Conservation (phyloP, 2,797 vertebrate species). For the Spea hammondii region DNA sequence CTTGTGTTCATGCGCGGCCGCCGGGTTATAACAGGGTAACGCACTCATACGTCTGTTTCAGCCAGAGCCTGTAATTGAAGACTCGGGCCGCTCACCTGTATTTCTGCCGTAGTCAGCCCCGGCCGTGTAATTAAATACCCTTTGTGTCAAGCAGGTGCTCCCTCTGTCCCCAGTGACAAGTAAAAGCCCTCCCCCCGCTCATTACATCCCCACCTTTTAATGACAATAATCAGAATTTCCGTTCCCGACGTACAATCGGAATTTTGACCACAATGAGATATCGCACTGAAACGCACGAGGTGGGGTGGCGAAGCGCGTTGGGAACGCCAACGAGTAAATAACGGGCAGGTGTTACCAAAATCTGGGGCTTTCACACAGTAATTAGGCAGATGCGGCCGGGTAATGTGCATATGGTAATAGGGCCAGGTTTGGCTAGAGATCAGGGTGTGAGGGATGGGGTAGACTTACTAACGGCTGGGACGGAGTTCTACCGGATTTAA, state of each 20-base stretch:
- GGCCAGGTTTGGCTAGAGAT: no score
- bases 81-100: conserved; percentile 6
- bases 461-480: no score
- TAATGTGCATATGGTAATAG: no score
- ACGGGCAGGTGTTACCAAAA: no score
- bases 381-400: no score
- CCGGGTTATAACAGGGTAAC: conserved; percentile 4
- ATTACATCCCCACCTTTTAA: no score
- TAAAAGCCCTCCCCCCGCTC: background rate
- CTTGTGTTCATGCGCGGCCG: background rate
- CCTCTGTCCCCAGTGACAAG: background rate
- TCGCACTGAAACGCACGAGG: background rate
- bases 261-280: background rate
- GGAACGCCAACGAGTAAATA: no score
- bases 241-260: background rate
- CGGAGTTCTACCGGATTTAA: no score
- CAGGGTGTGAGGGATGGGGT: no score
- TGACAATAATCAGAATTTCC: no score
- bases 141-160: conserved; percentile 36
- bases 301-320: background rate
- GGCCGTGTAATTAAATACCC: conserved; percentile 36
- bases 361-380: no score
- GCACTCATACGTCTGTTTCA: background rate
- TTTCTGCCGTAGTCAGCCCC: conserved; percentile 17
- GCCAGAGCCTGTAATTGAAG: conserved; percentile 38